Evolutionary conservation across 92 coral and sea anemone genomes (phyloP).

Genomic region (Blastomussa wellsi): DNA sequence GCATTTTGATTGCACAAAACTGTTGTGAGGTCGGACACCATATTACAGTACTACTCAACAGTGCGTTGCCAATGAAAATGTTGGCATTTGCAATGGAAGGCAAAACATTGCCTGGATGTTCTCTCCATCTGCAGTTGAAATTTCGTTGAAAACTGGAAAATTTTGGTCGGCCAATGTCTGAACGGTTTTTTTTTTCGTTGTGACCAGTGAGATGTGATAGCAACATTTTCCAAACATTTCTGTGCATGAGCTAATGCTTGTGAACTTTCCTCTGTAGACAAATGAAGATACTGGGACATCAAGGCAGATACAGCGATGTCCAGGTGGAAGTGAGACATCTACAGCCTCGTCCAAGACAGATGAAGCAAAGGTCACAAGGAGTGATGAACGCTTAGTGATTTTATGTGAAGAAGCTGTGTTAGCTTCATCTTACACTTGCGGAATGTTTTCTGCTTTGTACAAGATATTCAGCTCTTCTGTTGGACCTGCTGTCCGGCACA

Average conservation of each 20-base stretch:
- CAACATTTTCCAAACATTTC: background rate
- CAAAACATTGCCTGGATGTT: too few species aligned
- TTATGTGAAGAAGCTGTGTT: constrained; percentile 76
- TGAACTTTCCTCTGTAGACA: constrained; percentile 49
- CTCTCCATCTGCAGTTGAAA: too few species aligned
- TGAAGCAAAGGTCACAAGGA: constrained; percentile 64
- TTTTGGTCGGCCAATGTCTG: too few species aligned
- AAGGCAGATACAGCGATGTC: constrained; percentile 93
- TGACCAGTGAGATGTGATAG: too few species aligned
- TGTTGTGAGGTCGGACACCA: too few species aligned
- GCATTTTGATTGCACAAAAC: too few species aligned
- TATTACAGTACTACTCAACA: too few species aligned
- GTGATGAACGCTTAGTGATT: constrained; percentile 83
- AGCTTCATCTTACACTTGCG: constrained; percentile 75
- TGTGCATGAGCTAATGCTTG: background rate
- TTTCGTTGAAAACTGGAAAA: too few species aligned
- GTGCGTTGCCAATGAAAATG: too few species aligned
- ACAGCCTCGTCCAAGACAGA: constrained; percentile 63
- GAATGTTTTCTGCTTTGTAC: constrained; percentile 88
- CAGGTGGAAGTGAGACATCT: constrained; percentile 74
- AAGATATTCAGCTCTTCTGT: constrained; percentile 97
- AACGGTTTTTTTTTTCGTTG: too few species aligned
- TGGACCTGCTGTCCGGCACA: constrained; percentile 93
- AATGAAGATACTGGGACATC: constrained; percentile 99
- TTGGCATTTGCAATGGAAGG: too few species aligned